Evolutionary conservation across 2,113 vertebrate species (phyloP).

Genomic region (Leuciscus idus): DNA sequence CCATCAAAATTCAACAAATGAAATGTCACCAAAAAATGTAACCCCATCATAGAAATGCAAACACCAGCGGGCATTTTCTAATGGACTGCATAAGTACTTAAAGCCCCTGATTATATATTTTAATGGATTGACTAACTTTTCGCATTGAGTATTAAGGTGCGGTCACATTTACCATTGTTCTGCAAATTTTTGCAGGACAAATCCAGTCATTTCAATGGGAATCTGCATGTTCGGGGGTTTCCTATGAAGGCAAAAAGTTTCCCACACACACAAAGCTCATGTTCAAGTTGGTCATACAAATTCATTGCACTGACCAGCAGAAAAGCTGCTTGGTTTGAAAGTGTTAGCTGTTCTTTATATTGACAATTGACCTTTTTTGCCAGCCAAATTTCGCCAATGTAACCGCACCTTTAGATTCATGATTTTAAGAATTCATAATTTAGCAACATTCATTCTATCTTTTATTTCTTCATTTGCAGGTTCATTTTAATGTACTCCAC

Average conservation of each 20-base stretch:
- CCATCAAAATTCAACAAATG: neutral
- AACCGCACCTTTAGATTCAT: neutral
- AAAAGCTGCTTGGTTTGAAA: too few relatives aligned
- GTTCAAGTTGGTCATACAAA: neutral
- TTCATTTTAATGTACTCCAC: constrained; percentile 96
- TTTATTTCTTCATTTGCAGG: constrained; percentile 67
- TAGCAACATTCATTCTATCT: neutral
- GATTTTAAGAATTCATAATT: neutral
- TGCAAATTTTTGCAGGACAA: neutral
- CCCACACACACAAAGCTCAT: neutral
- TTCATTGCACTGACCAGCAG: neutral
- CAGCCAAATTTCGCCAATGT: neutral
- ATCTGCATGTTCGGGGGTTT: neutral
- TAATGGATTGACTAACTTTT: too few relatives aligned
- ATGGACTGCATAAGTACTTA: neutral
- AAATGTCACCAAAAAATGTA: neutral
- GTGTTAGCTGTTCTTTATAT: too few relatives aligned
- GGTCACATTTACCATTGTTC: neutral
- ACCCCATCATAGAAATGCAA: neutral
- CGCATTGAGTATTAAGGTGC: neutral
- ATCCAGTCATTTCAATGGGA: neutral
- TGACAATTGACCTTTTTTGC: too few relatives aligned
- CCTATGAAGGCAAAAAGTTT: neutral
- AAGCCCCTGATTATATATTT: neutral
- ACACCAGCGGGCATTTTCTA: neutral